phyloP scores from a whole-genome alignment of 2,888 invertebrate genomes.

The Eupelmus urozonus region DNA sequence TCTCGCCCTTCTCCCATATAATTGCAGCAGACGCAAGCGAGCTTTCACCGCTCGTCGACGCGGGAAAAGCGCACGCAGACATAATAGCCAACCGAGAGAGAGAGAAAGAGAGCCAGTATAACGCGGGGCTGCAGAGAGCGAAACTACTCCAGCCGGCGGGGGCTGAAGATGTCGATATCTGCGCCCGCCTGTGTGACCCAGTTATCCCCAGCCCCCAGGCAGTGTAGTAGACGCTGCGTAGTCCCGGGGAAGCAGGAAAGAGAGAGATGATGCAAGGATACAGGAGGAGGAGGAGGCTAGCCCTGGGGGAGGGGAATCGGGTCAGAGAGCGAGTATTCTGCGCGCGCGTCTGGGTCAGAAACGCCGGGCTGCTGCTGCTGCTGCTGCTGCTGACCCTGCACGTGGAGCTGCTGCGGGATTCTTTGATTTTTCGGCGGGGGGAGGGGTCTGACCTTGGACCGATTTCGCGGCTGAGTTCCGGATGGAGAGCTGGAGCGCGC shows the following conservation, averaged over 20 bases:
- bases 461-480: no score
- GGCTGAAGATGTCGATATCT: conserved; percentile 38
- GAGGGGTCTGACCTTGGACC: no score
- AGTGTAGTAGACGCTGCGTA: no score
- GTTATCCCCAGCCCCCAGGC: background rate
- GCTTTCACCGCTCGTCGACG: no score
- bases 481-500: no score
- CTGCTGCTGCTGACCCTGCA: conserved; percentile 3
- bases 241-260: conserved; percentile 16
- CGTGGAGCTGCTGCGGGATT: background rate
- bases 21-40: no score
- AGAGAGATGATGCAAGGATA: background rate
- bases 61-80: background rate
- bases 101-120: no score
- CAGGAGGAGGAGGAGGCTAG: conserved; percentile 7
- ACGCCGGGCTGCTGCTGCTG: background rate
- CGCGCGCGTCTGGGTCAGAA: conserved; percentile 23
- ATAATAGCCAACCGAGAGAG: no score
- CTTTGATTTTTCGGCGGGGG: no score
- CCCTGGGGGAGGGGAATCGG: conserved; percentile 17
- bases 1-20: no score
- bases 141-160: background rate
- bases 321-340: conserved; percentile 21
- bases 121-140: no score
- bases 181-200: conserved; percentile 18